Evolutionary conservation across 2,113 vertebrate species (phyloP).

Genomic region (Alectura lathami): DNA sequence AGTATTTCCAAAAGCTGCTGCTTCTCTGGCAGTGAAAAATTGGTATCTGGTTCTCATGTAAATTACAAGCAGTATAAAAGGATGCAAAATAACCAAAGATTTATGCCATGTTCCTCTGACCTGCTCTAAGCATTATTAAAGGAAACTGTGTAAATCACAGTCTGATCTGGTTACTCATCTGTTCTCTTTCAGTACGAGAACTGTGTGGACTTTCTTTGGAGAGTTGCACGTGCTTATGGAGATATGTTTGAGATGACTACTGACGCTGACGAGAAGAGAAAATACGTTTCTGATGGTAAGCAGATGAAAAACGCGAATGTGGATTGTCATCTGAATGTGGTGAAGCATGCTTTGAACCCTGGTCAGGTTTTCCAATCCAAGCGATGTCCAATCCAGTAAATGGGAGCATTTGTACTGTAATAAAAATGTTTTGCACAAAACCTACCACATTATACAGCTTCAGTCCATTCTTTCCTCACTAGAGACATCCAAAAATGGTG

Average conservation of each 20-base stretch:
- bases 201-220: constrained; percentile 86
- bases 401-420: neutral
- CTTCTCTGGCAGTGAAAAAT: neutral
- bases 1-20: neutral
- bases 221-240: constrained; percentile 86
- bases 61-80: neutral
- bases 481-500: neutral
- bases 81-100: neutral
- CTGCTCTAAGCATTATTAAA: neutral
- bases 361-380: neutral
- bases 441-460: neutral
- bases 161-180: neutral
- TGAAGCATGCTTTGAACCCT: neutral
- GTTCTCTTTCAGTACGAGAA: constrained; percentile 81
- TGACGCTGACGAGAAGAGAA: constrained; percentile 85
- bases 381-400: neutral
- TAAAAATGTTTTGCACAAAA: neutral
- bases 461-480: neutral
- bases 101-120: neutral
- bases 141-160: neutral
- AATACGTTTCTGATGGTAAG: constrained; percentile 85
- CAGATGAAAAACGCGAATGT: neutral
- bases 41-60: neutral
- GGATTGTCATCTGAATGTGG: neutral
- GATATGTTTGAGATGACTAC: constrained; percentile 86